phyloP scores from a whole-genome alignment of 2,888 invertebrate species.

The Suillia variegata region DNA sequence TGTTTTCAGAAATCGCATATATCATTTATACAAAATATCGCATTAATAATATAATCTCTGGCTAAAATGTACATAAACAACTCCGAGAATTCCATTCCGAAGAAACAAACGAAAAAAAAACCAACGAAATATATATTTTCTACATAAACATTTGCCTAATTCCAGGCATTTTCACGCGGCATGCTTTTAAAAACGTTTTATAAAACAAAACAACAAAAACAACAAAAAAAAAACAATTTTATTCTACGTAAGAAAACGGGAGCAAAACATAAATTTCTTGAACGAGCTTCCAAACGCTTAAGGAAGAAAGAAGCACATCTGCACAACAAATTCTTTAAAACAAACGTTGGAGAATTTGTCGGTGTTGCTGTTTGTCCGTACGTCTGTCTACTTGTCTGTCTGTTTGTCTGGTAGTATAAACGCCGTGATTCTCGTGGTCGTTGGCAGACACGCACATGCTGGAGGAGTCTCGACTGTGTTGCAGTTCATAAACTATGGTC shows the following conservation, averaged over 20 bases:
- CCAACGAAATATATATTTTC: neutral
- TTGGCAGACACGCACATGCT: neutral
- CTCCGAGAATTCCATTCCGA: neutral
- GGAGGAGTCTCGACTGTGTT: too few species aligned
- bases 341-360: too few species aligned
- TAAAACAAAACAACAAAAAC: neutral
- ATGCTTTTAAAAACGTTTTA: slow-evolving; percentile 10
- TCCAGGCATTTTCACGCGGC: slow-evolving; percentile 12
- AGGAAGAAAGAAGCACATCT: neutral
- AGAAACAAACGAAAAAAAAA: too few species aligned
- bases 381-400: neutral
- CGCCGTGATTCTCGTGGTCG: neutral
- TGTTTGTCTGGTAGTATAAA: neutral
- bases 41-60: neutral
- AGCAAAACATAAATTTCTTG: neutral
- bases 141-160: slow-evolving; percentile 13
- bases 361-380: too few species aligned
- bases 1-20: neutral
- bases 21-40: neutral
- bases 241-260: neutral
- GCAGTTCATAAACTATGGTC: neutral
- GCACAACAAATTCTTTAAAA: too few species aligned
- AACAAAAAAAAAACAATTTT: neutral
- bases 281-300: too few species aligned
- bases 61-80: neutral